Evolutionary conservation across 1,140 invertebrate species (phyloP), one percentile per base, ranked within the genome.

Genomic region (Panagrolaimus sp.): DNA sequence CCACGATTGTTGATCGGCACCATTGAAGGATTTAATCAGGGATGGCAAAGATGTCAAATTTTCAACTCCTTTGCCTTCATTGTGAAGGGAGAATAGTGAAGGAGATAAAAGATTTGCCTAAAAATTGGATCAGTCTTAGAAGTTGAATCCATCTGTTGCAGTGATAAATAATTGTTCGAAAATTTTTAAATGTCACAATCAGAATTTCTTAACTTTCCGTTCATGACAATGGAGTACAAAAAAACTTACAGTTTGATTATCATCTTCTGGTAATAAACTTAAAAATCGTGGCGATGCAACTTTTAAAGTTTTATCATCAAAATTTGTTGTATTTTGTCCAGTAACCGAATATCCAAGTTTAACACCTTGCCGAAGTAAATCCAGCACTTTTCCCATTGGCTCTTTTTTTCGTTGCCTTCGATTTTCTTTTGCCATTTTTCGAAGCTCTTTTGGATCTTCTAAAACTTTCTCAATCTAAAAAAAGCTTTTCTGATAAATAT

Each of bases 261-360:
- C 71, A 9, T 80, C 66, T 31, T 81, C 79, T 20, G 80, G 74
- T 43, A 73, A 67, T 27, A 81, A 68, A 44, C 69, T 73, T 45
- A 81, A 68, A 47, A 81, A 70, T 42, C 79, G 23, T 9, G 79
- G 79, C 0, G 80, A 82, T 44, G 76, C 65, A 47, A 81, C 31
- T 53, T 78, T 81, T 46, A 81, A 47, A 1, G 76, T 78, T 66
- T 82, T 81, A 8, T 79, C 64, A 53, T 81, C 80, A 47, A 82
- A 80, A 23, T 78, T 71, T 4, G 79, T 67, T 9, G 68, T 64
- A 67, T 81, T 82, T 65, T 80, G 23, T 20, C 80, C 78, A 48
- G 73, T 71, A 16, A 82, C 23, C 46, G 68, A 45, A 48, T 77
- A 74, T 42, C 77, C 78, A 25, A 79, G 23, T 47, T 77, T 76